phyloP scores from a whole-genome alignment of 2,797 vertebrate species.

The Hydrocynus forskahlii region DNA sequence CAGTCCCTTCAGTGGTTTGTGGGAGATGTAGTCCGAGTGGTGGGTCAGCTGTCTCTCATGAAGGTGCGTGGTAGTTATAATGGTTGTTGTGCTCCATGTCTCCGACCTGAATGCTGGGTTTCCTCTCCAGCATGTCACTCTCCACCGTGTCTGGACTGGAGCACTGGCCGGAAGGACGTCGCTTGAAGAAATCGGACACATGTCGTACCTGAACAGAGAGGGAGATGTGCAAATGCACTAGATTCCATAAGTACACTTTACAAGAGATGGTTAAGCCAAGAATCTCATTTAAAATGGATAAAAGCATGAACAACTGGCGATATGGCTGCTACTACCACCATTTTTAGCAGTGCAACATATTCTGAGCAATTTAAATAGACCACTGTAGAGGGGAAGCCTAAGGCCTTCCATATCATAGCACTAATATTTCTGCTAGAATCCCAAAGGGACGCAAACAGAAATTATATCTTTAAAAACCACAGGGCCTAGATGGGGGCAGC shows the following conservation, averaged over 20 bases:
- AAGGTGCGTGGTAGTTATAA: conserved; percentile 76
- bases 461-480: no score
- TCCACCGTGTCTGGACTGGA: conserved; percentile 51
- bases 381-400: no score
- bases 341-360: background rate
- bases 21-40: conserved; percentile 63
- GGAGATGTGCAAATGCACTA: background rate
- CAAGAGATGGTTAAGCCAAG: no score
- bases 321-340: background rate
- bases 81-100: conserved; percentile 83
- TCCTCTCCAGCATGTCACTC: conserved; percentile 77
- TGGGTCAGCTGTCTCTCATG: conserved; percentile 70
- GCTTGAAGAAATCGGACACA: conserved; percentile 92
- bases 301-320: background rate
- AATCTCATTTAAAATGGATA: background rate
- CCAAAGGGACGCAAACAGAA: no score
- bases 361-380: background rate
- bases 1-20: conserved; percentile 75
- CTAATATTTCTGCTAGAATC: no score
- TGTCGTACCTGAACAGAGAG: conserved; percentile 79
- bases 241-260: background rate
- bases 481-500: no score
- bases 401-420: no score
- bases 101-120: conserved; percentile 82
- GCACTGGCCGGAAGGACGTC: conserved; percentile 70